These are phyloP conservation scores for Drosophila auraria DNA, from an alignment of 1,140 invertebrate genomes.

Conservation along the genomic window DNA sequence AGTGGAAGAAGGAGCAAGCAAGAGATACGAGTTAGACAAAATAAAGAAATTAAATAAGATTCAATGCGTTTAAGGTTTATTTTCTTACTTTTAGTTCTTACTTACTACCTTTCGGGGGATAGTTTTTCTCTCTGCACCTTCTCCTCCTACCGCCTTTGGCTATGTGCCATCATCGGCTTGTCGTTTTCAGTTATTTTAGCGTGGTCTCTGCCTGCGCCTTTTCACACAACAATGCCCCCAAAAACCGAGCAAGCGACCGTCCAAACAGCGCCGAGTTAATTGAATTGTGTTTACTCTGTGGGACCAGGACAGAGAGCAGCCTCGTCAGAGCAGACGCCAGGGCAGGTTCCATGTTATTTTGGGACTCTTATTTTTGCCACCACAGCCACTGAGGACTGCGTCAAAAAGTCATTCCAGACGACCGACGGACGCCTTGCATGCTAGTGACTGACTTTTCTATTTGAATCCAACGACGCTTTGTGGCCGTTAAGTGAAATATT, in stretches of 20 bases:
- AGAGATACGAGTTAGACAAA: too few relatives aligned
- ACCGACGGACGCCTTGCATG: constrained; percentile 30
- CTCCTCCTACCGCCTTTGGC: constrained; percentile 29
- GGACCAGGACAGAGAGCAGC: constrained; percentile 30
- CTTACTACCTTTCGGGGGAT: background rate
- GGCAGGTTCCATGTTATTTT: constrained; percentile 40
- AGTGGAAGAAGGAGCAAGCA: too few relatives aligned
- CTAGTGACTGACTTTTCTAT: constrained; percentile 31
- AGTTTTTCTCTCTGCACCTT: constrained; percentile 23
- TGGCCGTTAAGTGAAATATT: constrained; percentile 40
- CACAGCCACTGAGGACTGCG: constrained; percentile 5
- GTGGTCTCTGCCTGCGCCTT: constrained; percentile 48
- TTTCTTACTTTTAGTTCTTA: background rate
- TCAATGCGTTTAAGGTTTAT: too few relatives aligned
- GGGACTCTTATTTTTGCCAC: constrained; percentile 33
- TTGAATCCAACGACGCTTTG: constrained; percentile 17
- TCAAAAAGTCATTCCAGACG: constrained; percentile 30
- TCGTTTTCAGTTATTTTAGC: constrained; percentile 78
- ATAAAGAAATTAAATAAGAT: too few relatives aligned
- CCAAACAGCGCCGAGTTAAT: constrained; percentile 58
- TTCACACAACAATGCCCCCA: constrained; percentile 64
- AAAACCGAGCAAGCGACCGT: constrained; percentile 28
- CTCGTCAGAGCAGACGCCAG: constrained; percentile 17
- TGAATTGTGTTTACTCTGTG: constrained; percentile 81
- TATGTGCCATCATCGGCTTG: constrained; percentile 66